Percentiles rank a stretch among this genome's conserved stretches.
phyloP scores from a whole-genome alignment of 2,888 invertebrate species.

The Lottia gigantea region DNA sequence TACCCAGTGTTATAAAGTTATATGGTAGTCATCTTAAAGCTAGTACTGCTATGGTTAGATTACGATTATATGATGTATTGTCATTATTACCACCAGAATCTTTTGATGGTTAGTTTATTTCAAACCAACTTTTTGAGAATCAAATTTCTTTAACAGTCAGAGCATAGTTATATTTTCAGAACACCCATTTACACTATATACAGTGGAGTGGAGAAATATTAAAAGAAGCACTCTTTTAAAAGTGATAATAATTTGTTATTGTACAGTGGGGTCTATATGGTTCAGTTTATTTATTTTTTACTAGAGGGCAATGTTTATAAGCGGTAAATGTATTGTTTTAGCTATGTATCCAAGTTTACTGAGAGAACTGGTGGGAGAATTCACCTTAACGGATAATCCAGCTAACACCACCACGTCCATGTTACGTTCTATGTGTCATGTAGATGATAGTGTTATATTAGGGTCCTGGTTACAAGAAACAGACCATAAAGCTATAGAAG shows the following conservation, averaged over 20 bases:
- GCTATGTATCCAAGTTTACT: constrained; percentile 83
- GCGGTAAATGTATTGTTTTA: constrained; percentile 29
- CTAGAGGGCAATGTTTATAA: too few relatives aligned
- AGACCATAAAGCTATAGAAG: constrained; percentile 95
- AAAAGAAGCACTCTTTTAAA: too few relatives aligned
- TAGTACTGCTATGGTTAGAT: constrained; percentile 90
- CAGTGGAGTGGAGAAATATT: too few relatives aligned
- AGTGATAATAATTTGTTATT: too few relatives aligned
- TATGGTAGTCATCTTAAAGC: constrained; percentile 81
- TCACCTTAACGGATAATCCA: constrained; percentile 92
- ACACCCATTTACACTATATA: too few relatives aligned
- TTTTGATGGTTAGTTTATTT: constrained; percentile 80
- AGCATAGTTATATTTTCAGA: too few relatives aligned
- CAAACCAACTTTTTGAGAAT: too few relatives aligned
- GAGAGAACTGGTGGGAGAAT: constrained; percentile 90
- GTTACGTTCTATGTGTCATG: constrained; percentile 84
- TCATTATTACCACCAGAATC: constrained; percentile 81
- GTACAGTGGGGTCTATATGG: too few relatives aligned
- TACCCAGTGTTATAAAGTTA: constrained; percentile 66
- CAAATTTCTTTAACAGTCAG: too few relatives aligned
- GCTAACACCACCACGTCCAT: constrained; percentile 87
- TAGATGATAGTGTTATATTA: constrained; percentile 89
- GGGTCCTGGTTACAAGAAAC: constrained; percentile 97
- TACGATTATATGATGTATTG: constrained; percentile 91
- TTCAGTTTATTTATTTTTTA: too few relatives aligned